Percentiles rank a stretch among this genome's conserved stretches.
Conservation (phyloP, 2,113 vertebrate species). For the Mastomys natalensis region DNA sequence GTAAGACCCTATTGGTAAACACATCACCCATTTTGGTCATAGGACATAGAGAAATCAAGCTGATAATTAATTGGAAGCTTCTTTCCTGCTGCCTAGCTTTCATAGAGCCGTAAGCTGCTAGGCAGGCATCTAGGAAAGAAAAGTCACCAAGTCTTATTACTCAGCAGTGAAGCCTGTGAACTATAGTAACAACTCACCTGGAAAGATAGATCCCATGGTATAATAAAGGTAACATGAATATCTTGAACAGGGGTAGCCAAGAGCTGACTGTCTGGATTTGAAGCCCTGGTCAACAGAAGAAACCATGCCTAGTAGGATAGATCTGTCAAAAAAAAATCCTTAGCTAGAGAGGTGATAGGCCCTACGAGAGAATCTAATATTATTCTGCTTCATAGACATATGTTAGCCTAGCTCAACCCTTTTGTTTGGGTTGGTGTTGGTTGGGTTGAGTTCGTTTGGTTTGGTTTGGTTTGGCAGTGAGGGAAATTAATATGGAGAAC, state of each 20-base stretch:
- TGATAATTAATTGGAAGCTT: neutral
- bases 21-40: too few species aligned
- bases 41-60: neutral
- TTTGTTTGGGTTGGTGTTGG: too few species aligned
- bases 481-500: neutral
- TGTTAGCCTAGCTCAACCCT: neutral
- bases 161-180: neutral
- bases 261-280: neutral
- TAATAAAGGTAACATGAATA: neutral
- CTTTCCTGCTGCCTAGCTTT: neutral
- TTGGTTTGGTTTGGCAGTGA: too few species aligned
- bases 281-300: neutral
- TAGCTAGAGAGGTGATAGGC: neutral
- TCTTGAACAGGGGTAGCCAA: neutral
- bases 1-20: neutral
- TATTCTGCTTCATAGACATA: too few species aligned
- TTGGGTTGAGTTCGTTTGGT: too few species aligned
- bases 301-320: neutral
- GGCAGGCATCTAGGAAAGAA: too few species aligned
- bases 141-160: neutral
- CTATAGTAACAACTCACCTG: neutral
- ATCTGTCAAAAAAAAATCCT: neutral
- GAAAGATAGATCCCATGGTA: neutral
- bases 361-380: neutral
- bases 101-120: neutral